Base-by-base conservation (phyloP, 2,113 vertebrate species). In the Caranx ignobilis region DNA sequence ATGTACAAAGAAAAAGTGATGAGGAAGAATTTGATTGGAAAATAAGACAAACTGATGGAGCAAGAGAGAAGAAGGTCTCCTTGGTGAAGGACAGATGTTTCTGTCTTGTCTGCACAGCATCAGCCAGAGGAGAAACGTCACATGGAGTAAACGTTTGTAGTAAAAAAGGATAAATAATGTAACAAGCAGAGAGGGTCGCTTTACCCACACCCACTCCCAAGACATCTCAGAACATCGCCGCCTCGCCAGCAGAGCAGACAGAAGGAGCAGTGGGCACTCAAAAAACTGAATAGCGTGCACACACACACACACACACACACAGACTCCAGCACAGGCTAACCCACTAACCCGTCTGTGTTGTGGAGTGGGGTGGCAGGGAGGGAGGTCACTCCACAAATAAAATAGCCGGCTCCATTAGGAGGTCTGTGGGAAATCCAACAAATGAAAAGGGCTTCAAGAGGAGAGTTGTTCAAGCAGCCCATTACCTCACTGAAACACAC, bases 81-180 rank as follows among this genome's bases (percentile, higher is more conserved):
- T 35, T 52, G 35, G 15, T 66, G 34, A 59, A 66, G 41, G 74
- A 72, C 48, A 68, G 12, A 68, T 60, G 21, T 15, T 60, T 59
- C 47, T 12, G 13, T 68, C 12, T 26, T 54, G 37, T 78, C 66
- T 61, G 35, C 57, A 45, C 48, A 60, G 60, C 45, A n/a, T 34
- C 67, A 18, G 31, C 11, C 34, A 16, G 0, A 47, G 19, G 5
- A 75, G 11, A 12, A 52, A 82, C 5, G 35, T 75, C 55, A 87
- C 63, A 34, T 6, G 34, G 60, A 86, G 76, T 19, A 76, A 75
- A 47, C 41, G 71, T 66, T 81, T 39, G 61, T 83, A 83, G 86
- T 85, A 81, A 84, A 89, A 87, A 74, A 43, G 60, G 63, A 90
- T 92, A 65, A 92, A 93, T 92, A 87, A 92, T 93, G 87, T 79